Evolutionary conservation across 2,888 invertebrate genomes (phyloP).

Genomic region (Clanis bilineata): DNA sequence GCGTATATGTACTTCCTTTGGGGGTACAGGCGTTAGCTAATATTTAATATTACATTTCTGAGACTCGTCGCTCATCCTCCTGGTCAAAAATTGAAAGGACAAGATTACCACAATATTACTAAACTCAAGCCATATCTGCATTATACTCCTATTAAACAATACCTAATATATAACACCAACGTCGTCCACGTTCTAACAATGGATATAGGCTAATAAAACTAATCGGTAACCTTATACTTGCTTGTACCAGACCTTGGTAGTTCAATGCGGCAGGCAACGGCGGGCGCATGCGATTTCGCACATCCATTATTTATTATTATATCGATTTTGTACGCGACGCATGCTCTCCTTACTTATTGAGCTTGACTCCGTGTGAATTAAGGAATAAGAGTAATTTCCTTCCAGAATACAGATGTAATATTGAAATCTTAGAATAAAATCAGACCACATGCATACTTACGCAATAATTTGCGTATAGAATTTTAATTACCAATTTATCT

Average conservation of each 20-base stretch:
- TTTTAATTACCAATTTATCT: neutral
- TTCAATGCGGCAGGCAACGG: neutral
- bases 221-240: neutral
- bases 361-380: no score
- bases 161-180: neutral
- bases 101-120: no score
- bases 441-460: neutral
- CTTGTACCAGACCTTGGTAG: neutral
- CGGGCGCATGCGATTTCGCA: constrained; percentile 8
- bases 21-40: no score
- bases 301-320: constrained; percentile 15
- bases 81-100: no score
- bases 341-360: neutral
- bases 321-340: constrained; percentile 8
- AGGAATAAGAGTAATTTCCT: no score
- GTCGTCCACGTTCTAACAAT: neutral
- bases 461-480: neutral
- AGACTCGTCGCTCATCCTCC: no score
- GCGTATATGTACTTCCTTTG: no score
- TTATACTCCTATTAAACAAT: neutral
- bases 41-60: no score
- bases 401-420: no score
- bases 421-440: neutral
- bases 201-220: neutral
- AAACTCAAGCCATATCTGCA: no score